Evolutionary conservation across 1,140 invertebrate species (phyloP), one percentile per base, ranked within the genome.

Genomic region (Ceratoteleas bidentatus): DNA sequence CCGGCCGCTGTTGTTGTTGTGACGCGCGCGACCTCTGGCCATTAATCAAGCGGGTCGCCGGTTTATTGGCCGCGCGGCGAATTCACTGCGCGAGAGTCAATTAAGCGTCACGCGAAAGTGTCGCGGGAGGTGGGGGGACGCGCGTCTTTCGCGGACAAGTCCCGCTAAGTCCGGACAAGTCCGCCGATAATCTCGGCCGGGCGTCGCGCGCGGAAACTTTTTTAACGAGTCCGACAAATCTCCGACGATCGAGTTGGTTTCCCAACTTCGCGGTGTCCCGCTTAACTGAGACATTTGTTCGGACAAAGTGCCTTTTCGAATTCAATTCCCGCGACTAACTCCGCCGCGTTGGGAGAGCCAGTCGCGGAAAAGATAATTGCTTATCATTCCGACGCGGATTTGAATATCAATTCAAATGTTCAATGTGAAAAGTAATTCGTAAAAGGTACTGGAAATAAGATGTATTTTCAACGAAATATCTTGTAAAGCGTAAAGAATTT

Each of bases 71-170:
- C 49, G 57, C 16, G 47, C n/a, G 10, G 9, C 36, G 66, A 65
- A 66, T 52, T 66, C 32, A 2, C 34, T 60, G 60, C 45, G 53
- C 52, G 47, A 66, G 45, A 58, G 61, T 58, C 72, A 60, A 60
- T 66, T 75, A 75, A 33, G 49, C 34, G 64, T 40, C 32, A 61
- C 64, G 49, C 57, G 34, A 68, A 76, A 76, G 73, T 66, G 47
- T 61, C 62, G 40, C 24, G 1, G 24, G 4, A 24, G 24, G 1
- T 24, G 24, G 1, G 1, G 24, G 24, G 24, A 24, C 4, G 24
- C 24, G 24, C 24, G 1, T 4, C 24, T 24, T 24, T 24, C 24
- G 24, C 24, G 24, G 24, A 24, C 24, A 24, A 24, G 24, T 24
- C 24, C 24, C 24, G 24, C 24, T 13, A 50, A 64, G 45, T 34